Base-by-base conservation (phyloP, 2,113 vertebrate species). In the Macroglossus sobrinus region DNA sequence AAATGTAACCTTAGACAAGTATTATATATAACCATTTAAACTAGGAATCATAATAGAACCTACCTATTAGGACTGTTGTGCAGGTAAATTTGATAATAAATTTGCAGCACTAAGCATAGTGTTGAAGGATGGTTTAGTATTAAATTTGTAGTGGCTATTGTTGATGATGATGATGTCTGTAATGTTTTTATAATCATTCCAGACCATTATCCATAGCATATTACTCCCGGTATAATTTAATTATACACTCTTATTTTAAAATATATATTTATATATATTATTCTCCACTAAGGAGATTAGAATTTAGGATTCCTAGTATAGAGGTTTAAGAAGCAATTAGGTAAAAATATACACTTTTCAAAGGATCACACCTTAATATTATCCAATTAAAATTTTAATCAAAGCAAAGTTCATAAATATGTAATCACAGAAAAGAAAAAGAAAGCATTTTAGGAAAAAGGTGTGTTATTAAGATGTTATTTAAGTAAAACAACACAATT, bases 311-410 rank as follows among this genome's bases (percentile, higher is more conserved):
- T 89, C 11, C 30, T 84, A 59, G 7, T 40, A 40, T 13, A 80
- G 19, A 90, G 16, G 19, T 80, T 93, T 90, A 84, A 74, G 15
- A 89, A 88, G 86, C 10, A 93, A 74, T 69, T 92, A 33, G 63
- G 24, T 21, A 85, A 19, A 6, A 75, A 66, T 84, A 55, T 18
- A 8, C 13, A 80, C 76, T 94, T 84, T 94, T 76, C 16, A 59
- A 71, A 88, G 7, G 66, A 15, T 50, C 30, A 50, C 35, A 93
- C 78, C 13, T 80, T 92, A 84, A 59, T 79, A 90, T 93, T 84
- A 61, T 47, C 6, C 7, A 71, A 72, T 91, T 88, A 88, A 93
- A 90, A 66, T 80, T 86, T 84, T 80, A 96, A 78, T 80, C 85
- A 16, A 82, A 75, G 26, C 30, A 57, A 66, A 93, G 5, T 53